These are phyloP conservation scores for Pipa parva DNA, from an alignment of 2,113 vertebrate species.

Conservation along the genomic window DNA sequence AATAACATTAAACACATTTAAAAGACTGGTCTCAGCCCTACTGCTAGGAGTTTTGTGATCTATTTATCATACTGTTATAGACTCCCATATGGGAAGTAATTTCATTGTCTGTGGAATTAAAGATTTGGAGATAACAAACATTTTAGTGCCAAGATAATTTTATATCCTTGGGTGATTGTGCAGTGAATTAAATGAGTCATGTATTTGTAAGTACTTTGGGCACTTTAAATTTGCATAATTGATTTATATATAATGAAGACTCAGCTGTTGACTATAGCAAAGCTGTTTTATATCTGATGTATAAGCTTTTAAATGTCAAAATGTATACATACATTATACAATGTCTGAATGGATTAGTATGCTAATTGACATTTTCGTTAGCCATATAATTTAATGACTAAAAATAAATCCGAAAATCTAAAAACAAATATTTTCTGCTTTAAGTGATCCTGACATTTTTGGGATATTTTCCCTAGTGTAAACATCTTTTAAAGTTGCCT, in stretches of 20 bases:
- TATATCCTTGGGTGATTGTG: constrained; percentile 10
- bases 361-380: too few relatives aligned
- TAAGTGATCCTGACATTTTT: too few relatives aligned
- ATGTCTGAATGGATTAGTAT: too few relatives aligned
- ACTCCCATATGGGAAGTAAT: neutral
- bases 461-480: too few relatives aligned
- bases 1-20: too few relatives aligned
- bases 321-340: neutral
- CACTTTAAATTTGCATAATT: constrained; percentile 22
- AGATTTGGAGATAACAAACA: neutral
- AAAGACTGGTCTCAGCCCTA: too few relatives aligned
- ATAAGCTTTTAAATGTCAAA: neutral
- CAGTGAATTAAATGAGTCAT: constrained; percentile 16
- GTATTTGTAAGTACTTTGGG: constrained; percentile 25
- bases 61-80: neutral
- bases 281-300: neutral
- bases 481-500: too few relatives aligned
- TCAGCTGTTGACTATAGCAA: neutral
- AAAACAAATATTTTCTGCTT: too few relatives aligned
- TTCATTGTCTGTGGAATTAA: constrained; percentile 9
- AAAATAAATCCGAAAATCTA: too few relatives aligned
- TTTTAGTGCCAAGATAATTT: neutral
- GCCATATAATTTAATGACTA: too few relatives aligned
- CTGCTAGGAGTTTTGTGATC: neutral
- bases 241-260: constrained; percentile 13